These are phyloP conservation scores for Himalopsyche japonica DNA, from an alignment of 2,888 invertebrate genomes.

Conservation along the genomic window DNA sequence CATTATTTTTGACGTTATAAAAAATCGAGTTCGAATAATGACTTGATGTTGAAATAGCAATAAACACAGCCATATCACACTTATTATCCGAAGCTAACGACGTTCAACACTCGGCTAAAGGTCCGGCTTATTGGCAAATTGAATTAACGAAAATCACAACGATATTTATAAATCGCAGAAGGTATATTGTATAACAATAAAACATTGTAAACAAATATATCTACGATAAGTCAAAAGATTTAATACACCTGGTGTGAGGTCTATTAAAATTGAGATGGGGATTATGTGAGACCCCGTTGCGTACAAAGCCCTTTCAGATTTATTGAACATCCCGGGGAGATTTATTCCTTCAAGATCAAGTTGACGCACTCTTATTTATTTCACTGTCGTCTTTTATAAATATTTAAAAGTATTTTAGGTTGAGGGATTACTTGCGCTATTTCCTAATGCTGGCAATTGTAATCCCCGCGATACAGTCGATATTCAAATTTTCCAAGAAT, in stretches of 20 bases:
- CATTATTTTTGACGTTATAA: no score
- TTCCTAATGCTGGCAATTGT: conserved; percentile 1
- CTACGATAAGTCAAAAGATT: neutral
- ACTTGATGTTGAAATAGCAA: no score
- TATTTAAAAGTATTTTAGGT: conserved; percentile 39
- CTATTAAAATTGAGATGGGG: conserved; percentile 15
- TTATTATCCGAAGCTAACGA: no score
- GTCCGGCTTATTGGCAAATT: no score
- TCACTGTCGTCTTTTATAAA: conserved; percentile 30
- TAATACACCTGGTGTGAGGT: conserved; percentile 8
- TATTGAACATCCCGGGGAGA: conserved; percentile 19
- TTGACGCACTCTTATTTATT: conserved; percentile 31
- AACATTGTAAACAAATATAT: neutral
- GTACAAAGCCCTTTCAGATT: conserved; percentile 21
- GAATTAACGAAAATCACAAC: no score
- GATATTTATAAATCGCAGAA: neutral
- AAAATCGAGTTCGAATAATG: no score
- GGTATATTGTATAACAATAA: neutral
- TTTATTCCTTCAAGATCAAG: conserved; percentile 27
- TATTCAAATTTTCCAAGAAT: neutral
- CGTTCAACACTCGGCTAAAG: no score
- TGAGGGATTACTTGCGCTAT: conserved; percentile 28
- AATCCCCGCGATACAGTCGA: conserved; percentile 10
- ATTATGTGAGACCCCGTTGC: conserved; percentile 12
- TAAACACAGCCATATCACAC: no score